phyloP scores from a whole-genome alignment of 2,113 vertebrate genomes.

The Ammodramus savannarum region DNA sequence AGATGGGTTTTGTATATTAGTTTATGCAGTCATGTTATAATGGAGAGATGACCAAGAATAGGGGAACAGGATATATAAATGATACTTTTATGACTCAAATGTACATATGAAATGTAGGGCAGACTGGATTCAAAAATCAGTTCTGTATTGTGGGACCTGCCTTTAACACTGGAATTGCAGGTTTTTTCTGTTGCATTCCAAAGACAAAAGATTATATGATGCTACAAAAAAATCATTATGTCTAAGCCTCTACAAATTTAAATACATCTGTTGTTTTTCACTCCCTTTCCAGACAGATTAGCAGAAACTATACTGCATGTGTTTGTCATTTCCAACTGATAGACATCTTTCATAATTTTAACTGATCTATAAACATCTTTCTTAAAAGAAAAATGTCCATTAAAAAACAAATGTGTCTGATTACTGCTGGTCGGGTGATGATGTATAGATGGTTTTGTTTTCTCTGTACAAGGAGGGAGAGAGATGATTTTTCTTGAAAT shows the following conservation, averaged over 20 bases:
- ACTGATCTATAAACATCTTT: background rate
- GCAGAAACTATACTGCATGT: background rate
- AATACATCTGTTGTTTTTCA: background rate
- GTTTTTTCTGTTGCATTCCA: background rate
- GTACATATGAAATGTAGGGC: background rate
- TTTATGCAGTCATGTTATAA: background rate
- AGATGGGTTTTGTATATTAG: background rate
- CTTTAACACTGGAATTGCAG: background rate
- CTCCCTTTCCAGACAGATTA: background rate
- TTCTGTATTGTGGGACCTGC: background rate
- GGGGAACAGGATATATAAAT: background rate
- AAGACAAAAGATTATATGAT: background rate
- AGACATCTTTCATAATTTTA: background rate
- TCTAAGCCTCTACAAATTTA: background rate
- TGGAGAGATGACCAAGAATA: background rate
- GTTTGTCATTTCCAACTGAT: background rate
- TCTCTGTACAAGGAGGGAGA: background rate
- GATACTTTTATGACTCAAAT: background rate
- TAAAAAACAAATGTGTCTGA: background rate
- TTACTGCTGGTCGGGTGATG: background rate
- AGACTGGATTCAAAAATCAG: constrained; percentile 12
- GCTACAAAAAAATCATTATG: background rate
- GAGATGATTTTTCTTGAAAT: background rate
- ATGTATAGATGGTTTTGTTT: background rate
- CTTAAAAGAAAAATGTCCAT: background rate